These are phyloP conservation scores for Rhombomys opimus DNA, from an alignment of 2,113 vertebrate species.

Conservation along the genomic window DNA sequence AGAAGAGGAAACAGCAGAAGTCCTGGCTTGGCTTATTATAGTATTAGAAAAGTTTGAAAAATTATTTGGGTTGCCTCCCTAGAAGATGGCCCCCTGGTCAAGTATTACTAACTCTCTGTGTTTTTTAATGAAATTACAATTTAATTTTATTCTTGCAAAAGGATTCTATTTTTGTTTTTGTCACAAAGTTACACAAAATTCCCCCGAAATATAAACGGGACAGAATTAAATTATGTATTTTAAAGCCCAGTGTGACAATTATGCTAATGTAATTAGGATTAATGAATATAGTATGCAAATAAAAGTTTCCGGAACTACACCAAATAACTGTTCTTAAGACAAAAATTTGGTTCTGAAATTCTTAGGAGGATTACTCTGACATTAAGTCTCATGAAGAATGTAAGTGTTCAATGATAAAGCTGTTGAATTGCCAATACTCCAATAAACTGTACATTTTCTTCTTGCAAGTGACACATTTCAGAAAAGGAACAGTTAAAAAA, in stretches of 20 bases:
- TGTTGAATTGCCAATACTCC: constrained; percentile 54
- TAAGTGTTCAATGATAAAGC: constrained; percentile 42
- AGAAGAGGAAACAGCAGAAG: constrained; percentile 22
- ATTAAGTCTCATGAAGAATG: constrained; percentile 68
- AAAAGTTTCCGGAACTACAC: constrained; percentile 70
- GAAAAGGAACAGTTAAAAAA: constrained; percentile 11
- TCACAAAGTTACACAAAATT: not conserved
- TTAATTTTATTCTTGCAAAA: constrained; percentile 50
- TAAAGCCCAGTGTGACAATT: constrained; percentile 46
- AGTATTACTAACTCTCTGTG: constrained; percentile 57
- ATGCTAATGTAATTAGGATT: constrained; percentile 83
- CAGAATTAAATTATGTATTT: constrained; percentile 64
- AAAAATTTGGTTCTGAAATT: constrained; percentile 53
- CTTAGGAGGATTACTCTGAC: constrained; percentile 59
- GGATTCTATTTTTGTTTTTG: constrained; percentile 61
- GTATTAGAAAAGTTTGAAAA: constrained; percentile 42
- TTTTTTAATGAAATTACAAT: constrained; percentile 49
- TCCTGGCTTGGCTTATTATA: not conserved
- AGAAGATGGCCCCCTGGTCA: not conserved
- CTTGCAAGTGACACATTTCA: constrained; percentile 53
- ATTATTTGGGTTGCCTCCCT: constrained; percentile 38
- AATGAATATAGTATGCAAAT: constrained; percentile 81
- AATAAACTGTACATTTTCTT: constrained; percentile 36
- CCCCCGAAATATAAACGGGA: constrained; percentile 59
- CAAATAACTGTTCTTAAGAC: constrained; percentile 72